Base-by-base conservation (phyloP, 2,113 vertebrate species). In the Archocentrus centrarchus region DNA sequence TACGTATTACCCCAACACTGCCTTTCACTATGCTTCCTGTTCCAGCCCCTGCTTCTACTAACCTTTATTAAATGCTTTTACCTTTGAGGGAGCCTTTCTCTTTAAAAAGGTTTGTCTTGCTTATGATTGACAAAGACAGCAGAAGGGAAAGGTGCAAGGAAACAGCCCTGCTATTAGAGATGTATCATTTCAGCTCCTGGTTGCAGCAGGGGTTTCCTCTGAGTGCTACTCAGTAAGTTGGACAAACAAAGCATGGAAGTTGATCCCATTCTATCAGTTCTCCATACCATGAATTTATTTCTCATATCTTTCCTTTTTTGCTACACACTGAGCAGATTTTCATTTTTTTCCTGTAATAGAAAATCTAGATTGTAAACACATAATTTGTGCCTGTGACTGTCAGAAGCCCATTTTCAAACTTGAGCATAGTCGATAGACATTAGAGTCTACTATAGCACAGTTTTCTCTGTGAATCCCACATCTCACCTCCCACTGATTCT, bases 401-500 rank as follows among this genome's bases (percentile, higher is more conserved):
- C 47, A 81, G 30, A 77, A 50, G 75, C 66, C 39, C 17, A 47
- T 55, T 79, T 86, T 85, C 2, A 15, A 80, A 81, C 32, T 39
- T 11, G 50, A 79, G 32, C 10, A 11, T 24, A 2, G 18, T 70
- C 14, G 15, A 84, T 15, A 77, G 50, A 79, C 30, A 27, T 37
- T 39, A 20, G 37, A 59, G 32, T 13, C 11, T 37, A 10, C 44
- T 24, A 59, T 22, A 58, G 8, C 75, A 84, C 75, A 78, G 30
- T 53, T 58, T 55, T 37, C 57, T n/a, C 27, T 47, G 4, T 13
- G 63, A 80, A 39, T 53, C 7, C 35, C 20, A 37, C n/a, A 77
- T 78, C 96, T 98, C 86, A 99, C 98, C 98, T 99, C 98, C 98
- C 98, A 99, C 0, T 96, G 97, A 62, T 96, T 97, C 88, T 98